Percentiles rank a stretch among this genome's conserved stretches.
Conservation (phyloP, 2,113 vertebrate species). For the Burhinus oedicnemus region DNA sequence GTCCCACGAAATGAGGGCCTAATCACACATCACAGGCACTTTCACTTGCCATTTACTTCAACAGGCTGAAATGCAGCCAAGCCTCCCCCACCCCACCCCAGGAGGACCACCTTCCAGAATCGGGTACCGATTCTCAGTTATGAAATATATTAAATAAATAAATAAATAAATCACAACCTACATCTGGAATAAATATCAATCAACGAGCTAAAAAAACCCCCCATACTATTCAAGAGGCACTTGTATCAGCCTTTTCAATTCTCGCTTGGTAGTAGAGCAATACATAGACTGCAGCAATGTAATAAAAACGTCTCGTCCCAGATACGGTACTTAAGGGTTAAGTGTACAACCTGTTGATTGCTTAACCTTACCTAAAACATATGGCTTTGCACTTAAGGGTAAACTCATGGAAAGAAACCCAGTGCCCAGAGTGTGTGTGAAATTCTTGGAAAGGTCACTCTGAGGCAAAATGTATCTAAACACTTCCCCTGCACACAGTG, state of each 20-base stretch:
- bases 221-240: not conserved
- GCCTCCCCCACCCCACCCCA: not conserved
- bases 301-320: conserved; percentile 17
- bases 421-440: conserved; percentile 30
- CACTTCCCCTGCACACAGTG: not conserved
- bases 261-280: not conserved
- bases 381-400: conserved; percentile 68
- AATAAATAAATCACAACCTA: not conserved
- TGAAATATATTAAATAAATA: conserved; percentile 1
- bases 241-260: conserved; percentile 11
- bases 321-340: conserved; percentile 52
- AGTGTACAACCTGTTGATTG: conserved; percentile 43
- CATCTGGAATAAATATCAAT: conserved; percentile 53
- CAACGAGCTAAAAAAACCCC: not conserved
- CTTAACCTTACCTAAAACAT: conserved; percentile 55
- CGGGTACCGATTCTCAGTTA: not conserved
- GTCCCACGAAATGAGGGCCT: not conserved
- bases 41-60: not conserved
- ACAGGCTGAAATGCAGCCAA: not conserved
- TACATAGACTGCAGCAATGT: not conserved
- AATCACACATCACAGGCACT: not conserved
- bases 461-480: conserved; percentile 15
- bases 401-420: conserved; percentile 2
- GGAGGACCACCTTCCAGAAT: not conserved
- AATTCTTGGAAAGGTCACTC: conserved; percentile 58